phyloP scores from a whole-genome alignment of 2,888 invertebrate species.

The Drosophila dives region DNA sequence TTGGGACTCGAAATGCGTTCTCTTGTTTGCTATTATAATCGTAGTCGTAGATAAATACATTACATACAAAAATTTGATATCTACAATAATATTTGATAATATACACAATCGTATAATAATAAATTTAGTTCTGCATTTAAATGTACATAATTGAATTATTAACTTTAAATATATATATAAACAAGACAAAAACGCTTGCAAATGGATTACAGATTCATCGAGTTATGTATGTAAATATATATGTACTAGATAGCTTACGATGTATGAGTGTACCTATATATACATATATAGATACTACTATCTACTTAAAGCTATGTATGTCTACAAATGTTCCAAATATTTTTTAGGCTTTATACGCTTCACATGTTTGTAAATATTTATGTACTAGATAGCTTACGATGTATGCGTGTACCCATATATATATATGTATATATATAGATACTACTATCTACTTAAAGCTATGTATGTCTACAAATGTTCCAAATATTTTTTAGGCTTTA shows the following conservation, averaged over 20 bases:
- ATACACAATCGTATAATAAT: slow-evolving; percentile 56
- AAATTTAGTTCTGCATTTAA: slow-evolving; percentile 57
- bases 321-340: slow-evolving; percentile 45
- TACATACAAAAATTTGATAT: slow-evolving; percentile 71
- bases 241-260: slow-evolving; percentile 39
- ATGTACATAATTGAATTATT: slow-evolving; percentile 69
- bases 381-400: slow-evolving; percentile 41
- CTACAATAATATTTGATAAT: slow-evolving; percentile 64
- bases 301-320: slow-evolving; percentile 33
- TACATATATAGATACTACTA: slow-evolving; percentile 25
- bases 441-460: slow-evolving; percentile 35
- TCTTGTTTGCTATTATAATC: slow-evolving; percentile 44
- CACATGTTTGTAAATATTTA: slow-evolving; percentile 30
- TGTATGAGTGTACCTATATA: slow-evolving; percentile 36
- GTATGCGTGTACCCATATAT: slow-evolving; percentile 37
- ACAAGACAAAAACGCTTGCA: slow-evolving; percentile 78
- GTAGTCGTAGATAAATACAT: slow-evolving; percentile 60
- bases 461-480: slow-evolving; percentile 43
- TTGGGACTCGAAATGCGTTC: slow-evolving; percentile 35
- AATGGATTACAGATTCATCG: slow-evolving; percentile 66
- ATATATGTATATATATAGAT: slow-evolving; percentile 34
- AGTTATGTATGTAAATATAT: slow-evolving; percentile 39
- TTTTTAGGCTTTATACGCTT: slow-evolving; percentile 41
- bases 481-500: slow-evolving; percentile 40
- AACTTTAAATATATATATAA: slow-evolving; percentile 46